These are phyloP conservation scores for Leptopilina myrica DNA, from an alignment of 2,888 invertebrate species.

Conservation along the genomic window DNA sequence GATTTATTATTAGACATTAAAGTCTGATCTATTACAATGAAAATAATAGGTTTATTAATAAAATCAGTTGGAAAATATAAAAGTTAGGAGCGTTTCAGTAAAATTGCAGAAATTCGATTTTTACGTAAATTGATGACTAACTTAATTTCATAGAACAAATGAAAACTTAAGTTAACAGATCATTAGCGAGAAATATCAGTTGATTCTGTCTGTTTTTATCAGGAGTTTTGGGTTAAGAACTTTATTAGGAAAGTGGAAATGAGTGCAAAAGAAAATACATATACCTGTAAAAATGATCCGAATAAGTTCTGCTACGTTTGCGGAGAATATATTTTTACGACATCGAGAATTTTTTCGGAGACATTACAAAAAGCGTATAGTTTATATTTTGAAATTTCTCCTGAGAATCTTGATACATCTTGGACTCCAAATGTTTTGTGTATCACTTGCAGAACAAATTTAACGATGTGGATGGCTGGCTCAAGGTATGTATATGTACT, in stretches of 20 bases:
- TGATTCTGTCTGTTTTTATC: too few species aligned
- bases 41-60: too few species aligned
- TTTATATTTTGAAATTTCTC: background rate
- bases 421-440: slow-evolving; percentile 8
- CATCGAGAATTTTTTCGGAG: background rate
- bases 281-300: background rate
- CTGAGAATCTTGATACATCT: background rate
- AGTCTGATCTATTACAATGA: too few species aligned
- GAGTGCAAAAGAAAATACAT: background rate
- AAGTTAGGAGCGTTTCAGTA: too few species aligned
- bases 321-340: background rate
- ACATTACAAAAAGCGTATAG: background rate
- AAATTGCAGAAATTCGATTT: too few species aligned
- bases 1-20: too few species aligned
- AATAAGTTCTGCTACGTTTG: background rate
- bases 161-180: too few species aligned
- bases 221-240: too few species aligned
- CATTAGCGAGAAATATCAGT: too few species aligned
- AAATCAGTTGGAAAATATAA: too few species aligned
- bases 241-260: background rate
- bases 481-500: background rate
- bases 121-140: too few species aligned
- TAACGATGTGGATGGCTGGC: background rate
- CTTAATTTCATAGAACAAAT: too few species aligned
- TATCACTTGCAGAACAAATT: background rate